These are phyloP conservation scores for Andrena cerasifolii DNA, from an alignment of 1,140 invertebrate species.

Conservation along the genomic window DNA sequence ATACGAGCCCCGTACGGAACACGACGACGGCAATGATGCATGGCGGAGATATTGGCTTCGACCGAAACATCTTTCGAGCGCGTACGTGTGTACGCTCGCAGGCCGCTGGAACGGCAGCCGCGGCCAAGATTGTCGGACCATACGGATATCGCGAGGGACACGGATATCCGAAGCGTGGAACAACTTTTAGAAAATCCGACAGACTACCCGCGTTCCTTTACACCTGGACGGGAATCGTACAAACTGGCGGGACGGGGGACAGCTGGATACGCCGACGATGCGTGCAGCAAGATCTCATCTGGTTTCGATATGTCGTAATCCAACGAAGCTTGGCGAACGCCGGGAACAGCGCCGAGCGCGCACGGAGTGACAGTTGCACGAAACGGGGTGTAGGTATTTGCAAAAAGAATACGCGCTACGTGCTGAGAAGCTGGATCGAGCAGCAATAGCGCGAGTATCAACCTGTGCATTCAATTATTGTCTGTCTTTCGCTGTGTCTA, in stretches of 20 bases:
- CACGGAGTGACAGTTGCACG: background rate
- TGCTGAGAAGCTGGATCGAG: no score
- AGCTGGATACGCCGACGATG: background rate
- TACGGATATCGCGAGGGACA: conserved; percentile 62
- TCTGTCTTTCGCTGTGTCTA: no score
- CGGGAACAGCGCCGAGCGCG: background rate
- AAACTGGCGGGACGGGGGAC: background rate
- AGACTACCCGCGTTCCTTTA: conserved; percentile 37
- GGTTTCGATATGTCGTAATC: conserved; percentile 4
- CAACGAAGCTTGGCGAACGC: no score
- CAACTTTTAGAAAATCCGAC: conserved; percentile 31
- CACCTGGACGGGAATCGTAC: background rate
- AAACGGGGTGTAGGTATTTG: background rate
- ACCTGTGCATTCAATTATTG: background rate
- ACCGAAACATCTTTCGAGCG: conserved; percentile 62
- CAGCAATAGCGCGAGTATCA: background rate
- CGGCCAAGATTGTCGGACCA: conserved; percentile 57
- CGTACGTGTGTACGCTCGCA: conserved; percentile 25
- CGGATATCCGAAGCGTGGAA: conserved; percentile 40
- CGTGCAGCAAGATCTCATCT: background rate
- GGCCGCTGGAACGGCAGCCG: conserved; percentile 45
- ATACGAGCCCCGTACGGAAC: conserved; percentile 69
- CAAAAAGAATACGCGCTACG: no score
- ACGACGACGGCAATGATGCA: conserved; percentile 72
- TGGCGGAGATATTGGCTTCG: conserved; percentile 64